phyloP scores from a whole-genome alignment of 2,797 vertebrate species.

The Psittacula echo region DNA sequence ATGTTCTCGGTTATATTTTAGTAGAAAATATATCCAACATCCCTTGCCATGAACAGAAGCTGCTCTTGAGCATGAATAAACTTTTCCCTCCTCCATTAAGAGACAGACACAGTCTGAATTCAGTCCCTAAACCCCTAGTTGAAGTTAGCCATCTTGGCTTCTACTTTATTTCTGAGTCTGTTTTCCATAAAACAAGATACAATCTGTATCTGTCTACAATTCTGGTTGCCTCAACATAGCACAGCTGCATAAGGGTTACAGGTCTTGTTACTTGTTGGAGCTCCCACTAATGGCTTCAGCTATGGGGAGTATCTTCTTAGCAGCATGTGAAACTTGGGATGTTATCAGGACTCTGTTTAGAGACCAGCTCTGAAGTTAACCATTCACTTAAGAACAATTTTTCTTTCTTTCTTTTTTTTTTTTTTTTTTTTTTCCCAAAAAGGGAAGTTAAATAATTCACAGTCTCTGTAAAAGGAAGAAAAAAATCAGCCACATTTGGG shows the following conservation, averaged over 20 bases:
- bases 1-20: neutral
- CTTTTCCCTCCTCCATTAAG: neutral
- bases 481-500: neutral
- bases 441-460: neutral
- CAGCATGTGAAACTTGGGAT: neutral
- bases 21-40: neutral
- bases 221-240: neutral
- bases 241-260: neutral
- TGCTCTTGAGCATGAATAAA: neutral
- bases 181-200: neutral
- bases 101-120: neutral
- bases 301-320: neutral
- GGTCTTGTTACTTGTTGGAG: neutral
- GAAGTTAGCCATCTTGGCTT: neutral
- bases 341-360: neutral
- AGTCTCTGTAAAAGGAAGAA: neutral
- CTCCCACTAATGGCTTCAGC: neutral
- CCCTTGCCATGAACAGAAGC: neutral
- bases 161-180: neutral
- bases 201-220: neutral
- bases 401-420: too few species aligned
- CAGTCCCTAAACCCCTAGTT: neutral
- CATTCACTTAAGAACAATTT: neutral
- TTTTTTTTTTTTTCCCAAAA: accelerated
- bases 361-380: neutral